Conservation (phyloP, 2,888 invertebrate species). For the Drosophila ustulata region DNA sequence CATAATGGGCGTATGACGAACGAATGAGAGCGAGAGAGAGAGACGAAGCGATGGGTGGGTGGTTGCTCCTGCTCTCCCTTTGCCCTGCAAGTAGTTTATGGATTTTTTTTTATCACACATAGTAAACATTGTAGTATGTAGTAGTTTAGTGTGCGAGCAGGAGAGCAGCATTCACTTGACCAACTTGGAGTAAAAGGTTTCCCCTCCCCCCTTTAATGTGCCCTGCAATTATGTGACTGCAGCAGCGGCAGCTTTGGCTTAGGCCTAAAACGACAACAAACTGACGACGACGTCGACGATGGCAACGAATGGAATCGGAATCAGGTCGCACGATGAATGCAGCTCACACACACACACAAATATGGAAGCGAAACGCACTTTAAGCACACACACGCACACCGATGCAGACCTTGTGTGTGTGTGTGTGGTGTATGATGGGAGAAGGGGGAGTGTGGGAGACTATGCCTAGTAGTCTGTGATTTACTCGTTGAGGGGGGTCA, state of each 20-base stretch:
- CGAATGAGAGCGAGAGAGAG: conserved; percentile 6
- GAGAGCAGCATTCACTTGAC: conserved; percentile 45
- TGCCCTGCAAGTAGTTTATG: conserved; percentile 70
- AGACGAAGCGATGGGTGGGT: conserved; percentile 1
- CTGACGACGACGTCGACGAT: conserved; percentile 48
- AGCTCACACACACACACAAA: conserved; percentile 31
- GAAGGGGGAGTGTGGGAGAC: conserved; percentile 42
- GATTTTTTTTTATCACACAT: conserved; percentile 75
- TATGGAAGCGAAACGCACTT: conserved; percentile 1
- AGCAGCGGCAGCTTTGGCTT: conserved; percentile 2
- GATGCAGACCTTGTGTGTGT: conserved; percentile 48
- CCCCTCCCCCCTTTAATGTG: neutral
- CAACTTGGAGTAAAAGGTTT: conserved; percentile 30
- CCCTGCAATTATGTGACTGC: neutral
- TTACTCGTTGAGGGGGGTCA: conserved; percentile 75
- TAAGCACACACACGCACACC: conserved; percentile 2
- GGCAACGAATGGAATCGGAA: conserved; percentile 58
- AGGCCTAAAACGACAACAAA: conserved; percentile 55
- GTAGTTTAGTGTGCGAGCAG: conserved; percentile 58
- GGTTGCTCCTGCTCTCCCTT: conserved; percentile 2
- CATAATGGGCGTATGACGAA: conserved; percentile 67
- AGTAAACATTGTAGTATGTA: conserved; percentile 77
- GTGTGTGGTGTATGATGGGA: neutral
- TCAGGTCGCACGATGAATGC: conserved; percentile 66
- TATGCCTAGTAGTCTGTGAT: conserved; percentile 75